Base-by-base conservation (phyloP, 1,140 invertebrate genomes). In the Portunus trituberculatus region DNA sequence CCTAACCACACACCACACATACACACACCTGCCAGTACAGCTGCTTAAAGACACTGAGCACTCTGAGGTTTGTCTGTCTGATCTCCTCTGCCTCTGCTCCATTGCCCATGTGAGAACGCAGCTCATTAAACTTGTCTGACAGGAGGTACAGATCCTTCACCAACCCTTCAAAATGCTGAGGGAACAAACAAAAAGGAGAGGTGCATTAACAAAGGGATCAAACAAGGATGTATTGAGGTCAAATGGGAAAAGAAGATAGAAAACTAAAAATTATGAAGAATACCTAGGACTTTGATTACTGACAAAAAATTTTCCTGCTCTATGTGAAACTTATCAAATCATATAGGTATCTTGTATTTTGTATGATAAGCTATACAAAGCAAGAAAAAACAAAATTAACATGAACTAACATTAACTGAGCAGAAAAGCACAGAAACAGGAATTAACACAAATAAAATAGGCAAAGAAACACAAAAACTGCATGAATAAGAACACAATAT, bases 111-210 rank as follows among this genome's bases (percentile, higher is more conserved):
- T 91, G 93, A 25, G n/a, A 45, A 20, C 88, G 59, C 32, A 94
- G 31, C 88, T 94, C 93, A 84, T 88, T 91, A 32, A 94, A 90
- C 67, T 94, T 90, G 52, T 91, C 93, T 8, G 88, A 91, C 0
- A 94, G 82, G 32, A 94, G 76, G n/a, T 46, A 91, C 31, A 94
- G 82, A 28, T 94, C 93, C 67, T 94, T 94, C 32, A 94, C 32
- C n/a, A 94, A 25, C 14, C 59, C 29, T 28, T 84, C 89, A 94
- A 94, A 94, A 52, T 94, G 93, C 93, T 94, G 92, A 16, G n/a
- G 46, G 76, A 46, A 86, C 45, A 59, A 59, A 59, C 3, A 2
- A 59, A 14, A 16, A 28, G 46, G 31, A 83, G 45, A 83, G 76
- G 8, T 59, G 59, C 14, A 25, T 59, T 91, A n/a, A 86, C 45